Base-by-base conservation (phyloP, 1,140 invertebrate species). In the Danaus plexippus region DNA sequence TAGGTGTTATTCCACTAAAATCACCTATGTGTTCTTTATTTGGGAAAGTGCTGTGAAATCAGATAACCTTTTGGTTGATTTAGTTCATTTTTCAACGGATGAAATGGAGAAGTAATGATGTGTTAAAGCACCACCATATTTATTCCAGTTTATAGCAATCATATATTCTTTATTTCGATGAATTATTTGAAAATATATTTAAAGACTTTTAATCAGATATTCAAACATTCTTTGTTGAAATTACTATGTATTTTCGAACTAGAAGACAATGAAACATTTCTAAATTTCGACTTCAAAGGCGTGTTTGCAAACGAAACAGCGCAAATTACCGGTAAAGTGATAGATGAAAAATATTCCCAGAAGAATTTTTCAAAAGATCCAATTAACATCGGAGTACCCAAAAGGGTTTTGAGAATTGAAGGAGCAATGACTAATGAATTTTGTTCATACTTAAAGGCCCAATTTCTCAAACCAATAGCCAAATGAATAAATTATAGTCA, bases 1-100 rank as follows among this genome's bases (percentile, higher is more conserved):
- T 73, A 76, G 76, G 76, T 73, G 74, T 59, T 75, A 77, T 81
- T 80, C 75, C 67, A 68, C 57, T 77, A 63, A 58, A 71, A 65
- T 77, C 72, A 75, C 66, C 69, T 69, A 66, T 65, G 9, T 11
- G 11, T 52, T 32, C 22, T 32, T 32, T 32, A 32, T 32, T 32
- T 32, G 22, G 22, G 22, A 32, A 32, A 32, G 22, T 32, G 22
- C 22, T 32, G 22, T 32, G 22, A 32, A 32, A 32, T 32, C 22
- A 32, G 22, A 32, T 32, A 32, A 32, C 22, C 22, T 32, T 32
- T 32, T 32, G 22, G 22, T 32, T 32, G 22, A 32, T 32, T 32
- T 8, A 32, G 22, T 32, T 32, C 22, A 32, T 32, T 32, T 32
- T 32, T 32, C 22, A 32, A 32, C 22, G 22, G 7, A 32, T 32